A percentile compares a stretch with the other conserved stretches of the same genome.
Evolutionary conservation across 2,113 vertebrate species (phyloP).

Genomic region (Lucifuga dentata): DNA sequence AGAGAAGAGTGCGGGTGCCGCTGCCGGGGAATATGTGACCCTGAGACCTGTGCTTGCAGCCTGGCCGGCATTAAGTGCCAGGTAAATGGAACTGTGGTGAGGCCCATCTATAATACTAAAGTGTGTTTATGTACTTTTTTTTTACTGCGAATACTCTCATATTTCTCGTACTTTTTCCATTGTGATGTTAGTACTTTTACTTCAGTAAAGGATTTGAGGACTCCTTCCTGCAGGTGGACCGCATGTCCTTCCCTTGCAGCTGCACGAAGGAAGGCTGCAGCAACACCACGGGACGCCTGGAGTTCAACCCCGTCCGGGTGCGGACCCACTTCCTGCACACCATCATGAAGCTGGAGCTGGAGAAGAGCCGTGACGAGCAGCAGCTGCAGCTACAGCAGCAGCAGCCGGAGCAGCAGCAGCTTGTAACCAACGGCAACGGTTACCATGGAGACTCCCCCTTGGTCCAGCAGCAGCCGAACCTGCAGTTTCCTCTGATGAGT

Average conservation of each 20-base stretch:
- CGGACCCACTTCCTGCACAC: conserved; percentile 98
- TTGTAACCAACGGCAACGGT: conserved; percentile 88
- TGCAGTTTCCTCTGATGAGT: conserved; percentile 88
- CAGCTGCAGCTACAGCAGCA: conserved; percentile 85
- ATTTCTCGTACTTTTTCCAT: no score
- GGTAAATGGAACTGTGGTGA: conserved; percentile 87
- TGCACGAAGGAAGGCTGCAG: conserved; percentile 95
- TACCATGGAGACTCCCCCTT: conserved; percentile 87
- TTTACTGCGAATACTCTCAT: no score
- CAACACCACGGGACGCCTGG: conserved; percentile 92
- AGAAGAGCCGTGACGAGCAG: conserved; percentile 91
- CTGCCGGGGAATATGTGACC: conserved; percentile 94
- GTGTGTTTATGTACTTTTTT: conserved; percentile 32
- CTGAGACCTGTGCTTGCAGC: conserved; percentile 96
- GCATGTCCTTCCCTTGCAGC: conserved; percentile 96
- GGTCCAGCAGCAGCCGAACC: conserved; percentile 82
- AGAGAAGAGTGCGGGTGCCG: conserved; percentile 98
- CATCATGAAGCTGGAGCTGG: conserved; percentile 96
- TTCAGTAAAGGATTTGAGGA: no score
- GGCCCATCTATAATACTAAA: conserved; percentile 68
- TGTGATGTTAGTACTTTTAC: no score
- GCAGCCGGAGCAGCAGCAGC: conserved; percentile 79
- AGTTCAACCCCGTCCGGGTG: conserved; percentile 96
- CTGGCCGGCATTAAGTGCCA: conserved; percentile 98
- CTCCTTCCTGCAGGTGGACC: conserved; percentile 87